Evolutionary conservation across 1,140 invertebrate species (phyloP).

Genomic region (Xylocopa sonorina): DNA sequence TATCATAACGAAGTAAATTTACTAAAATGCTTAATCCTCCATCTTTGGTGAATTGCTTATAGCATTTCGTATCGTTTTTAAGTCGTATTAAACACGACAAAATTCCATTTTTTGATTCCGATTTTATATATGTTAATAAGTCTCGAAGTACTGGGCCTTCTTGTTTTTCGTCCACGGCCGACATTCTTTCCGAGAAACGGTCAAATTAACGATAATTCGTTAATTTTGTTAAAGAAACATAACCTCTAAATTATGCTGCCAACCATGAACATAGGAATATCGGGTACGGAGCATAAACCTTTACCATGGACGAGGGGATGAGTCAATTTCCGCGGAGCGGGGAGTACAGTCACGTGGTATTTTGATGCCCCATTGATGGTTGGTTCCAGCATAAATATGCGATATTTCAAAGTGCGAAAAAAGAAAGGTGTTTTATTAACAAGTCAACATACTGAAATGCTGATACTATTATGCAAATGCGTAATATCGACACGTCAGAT

Average conservation of each 20-base stretch:
- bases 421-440: too few species aligned
- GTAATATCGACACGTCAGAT: too few species aligned
- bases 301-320: too few species aligned
- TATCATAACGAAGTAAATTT: constrained; percentile 65
- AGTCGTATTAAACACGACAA: constrained; percentile 62
- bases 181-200: constrained; percentile 60
- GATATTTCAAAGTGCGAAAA: too few species aligned
- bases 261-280: too few species aligned
- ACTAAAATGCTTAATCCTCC: constrained; percentile 67
- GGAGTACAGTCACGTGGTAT: too few species aligned
- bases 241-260: constrained; percentile 66
- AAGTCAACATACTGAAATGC: too few species aligned
- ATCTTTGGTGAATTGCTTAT: constrained; percentile 65
- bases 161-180: constrained; percentile 53
- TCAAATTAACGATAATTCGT: constrained; percentile 48
- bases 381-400: too few species aligned
- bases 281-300: too few species aligned
- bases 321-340: too few species aligned
- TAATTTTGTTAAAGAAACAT: constrained; percentile 57
- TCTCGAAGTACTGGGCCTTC: constrained; percentile 57
- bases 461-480: too few species aligned
- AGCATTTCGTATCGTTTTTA: constrained; percentile 70
- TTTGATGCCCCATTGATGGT: too few species aligned
- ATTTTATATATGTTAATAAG: constrained; percentile 65
- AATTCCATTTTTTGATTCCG: constrained; percentile 63